Percentiles rank a stretch among this genome's conserved stretches.
phyloP scores from a whole-genome alignment of 2,888 invertebrate species.

The Osmoderma eremita region DNA sequence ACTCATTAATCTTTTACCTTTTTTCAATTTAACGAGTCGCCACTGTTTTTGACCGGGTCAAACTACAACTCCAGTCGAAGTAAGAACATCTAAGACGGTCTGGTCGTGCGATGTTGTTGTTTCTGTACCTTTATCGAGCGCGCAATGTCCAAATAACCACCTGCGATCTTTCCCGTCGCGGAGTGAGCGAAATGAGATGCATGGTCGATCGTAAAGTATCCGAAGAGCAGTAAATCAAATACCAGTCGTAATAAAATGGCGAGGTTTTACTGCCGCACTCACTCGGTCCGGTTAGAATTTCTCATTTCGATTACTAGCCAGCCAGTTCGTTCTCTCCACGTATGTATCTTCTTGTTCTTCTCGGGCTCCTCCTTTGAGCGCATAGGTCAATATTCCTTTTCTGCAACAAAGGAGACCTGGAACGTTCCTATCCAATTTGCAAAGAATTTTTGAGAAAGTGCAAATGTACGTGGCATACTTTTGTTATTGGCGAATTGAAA shows the following conservation, averaged over 20 bases:
- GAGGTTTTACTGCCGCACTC: slow-evolving; percentile 25
- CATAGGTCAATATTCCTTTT: slow-evolving; percentile 14
- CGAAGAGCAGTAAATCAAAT: slow-evolving; percentile 32
- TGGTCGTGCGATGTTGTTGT: slow-evolving; percentile 10
- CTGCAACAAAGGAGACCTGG: slow-evolving; percentile 1
- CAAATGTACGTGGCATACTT: neutral
- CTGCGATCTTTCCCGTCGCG: slow-evolving; percentile 9
- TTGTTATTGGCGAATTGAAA: neutral
- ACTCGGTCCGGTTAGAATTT: slow-evolving; percentile 28
- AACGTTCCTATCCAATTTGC: neutral
- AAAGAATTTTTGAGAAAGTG: slow-evolving; percentile 2
- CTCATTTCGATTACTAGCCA: slow-evolving; percentile 20
- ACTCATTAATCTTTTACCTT: no score
- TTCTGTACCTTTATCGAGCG: slow-evolving; percentile 8
- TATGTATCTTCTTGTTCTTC: slow-evolving; percentile 4
- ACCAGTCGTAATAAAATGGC: slow-evolving; percentile 29
- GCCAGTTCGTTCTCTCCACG: neutral
- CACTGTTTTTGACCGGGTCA: neutral
- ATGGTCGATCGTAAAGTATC: slow-evolving; percentile 29
- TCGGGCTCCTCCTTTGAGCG: neutral
- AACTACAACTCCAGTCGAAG: slow-evolving; percentile 2
- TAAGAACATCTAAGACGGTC: no score
- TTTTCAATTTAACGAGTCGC: no score
- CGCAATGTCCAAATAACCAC: slow-evolving; percentile 37
- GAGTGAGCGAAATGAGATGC: slow-evolving; percentile 20